A percentile compares a stretch with the other conserved stretches of the same genome.
These are phyloP conservation scores for Sisor rabdophorus DNA, from an alignment of 2,113 vertebrate genomes.

Conservation along the genomic window DNA sequence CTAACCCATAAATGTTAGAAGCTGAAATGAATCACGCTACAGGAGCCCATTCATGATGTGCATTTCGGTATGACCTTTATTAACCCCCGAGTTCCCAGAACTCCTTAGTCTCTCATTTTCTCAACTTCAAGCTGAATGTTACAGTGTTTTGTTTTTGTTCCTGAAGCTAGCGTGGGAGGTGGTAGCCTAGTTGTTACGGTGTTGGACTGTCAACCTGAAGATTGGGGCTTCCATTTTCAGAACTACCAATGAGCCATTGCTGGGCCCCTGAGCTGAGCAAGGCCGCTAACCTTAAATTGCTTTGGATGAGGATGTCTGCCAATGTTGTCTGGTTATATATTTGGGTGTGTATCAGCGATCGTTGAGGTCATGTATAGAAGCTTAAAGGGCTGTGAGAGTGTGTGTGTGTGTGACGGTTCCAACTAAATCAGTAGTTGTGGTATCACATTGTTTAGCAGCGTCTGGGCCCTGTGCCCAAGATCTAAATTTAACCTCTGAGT, in stretches of 20 bases:
- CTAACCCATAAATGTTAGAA: neutral
- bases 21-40: neutral
- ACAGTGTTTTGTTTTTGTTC: neutral
- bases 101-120: neutral
- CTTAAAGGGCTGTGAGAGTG: slow-evolving; percentile 15
- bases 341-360: slow-evolving; percentile 6
- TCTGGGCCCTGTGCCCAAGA: slow-evolving; percentile 52
- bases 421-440: slow-evolving; percentile 50
- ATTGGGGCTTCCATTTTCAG: no score
- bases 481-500: slow-evolving; percentile 56
- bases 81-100: no score
- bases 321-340: neutral
- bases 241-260: no score
- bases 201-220: no score
- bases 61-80: neutral
- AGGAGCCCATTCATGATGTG: neutral
- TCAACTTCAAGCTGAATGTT: neutral
- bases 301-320: no score
- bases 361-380: slow-evolving; percentile 15
- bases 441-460: slow-evolving; percentile 56
- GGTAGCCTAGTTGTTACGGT: no score
- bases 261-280: no score
- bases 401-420: slow-evolving; percentile 23
- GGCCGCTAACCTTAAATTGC: no score
- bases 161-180: neutral